Evolutionary conservation across 2,888 invertebrate species (phyloP), one percentile per base, ranked within the genome.

Genomic region (Sycophila texana): DNA sequence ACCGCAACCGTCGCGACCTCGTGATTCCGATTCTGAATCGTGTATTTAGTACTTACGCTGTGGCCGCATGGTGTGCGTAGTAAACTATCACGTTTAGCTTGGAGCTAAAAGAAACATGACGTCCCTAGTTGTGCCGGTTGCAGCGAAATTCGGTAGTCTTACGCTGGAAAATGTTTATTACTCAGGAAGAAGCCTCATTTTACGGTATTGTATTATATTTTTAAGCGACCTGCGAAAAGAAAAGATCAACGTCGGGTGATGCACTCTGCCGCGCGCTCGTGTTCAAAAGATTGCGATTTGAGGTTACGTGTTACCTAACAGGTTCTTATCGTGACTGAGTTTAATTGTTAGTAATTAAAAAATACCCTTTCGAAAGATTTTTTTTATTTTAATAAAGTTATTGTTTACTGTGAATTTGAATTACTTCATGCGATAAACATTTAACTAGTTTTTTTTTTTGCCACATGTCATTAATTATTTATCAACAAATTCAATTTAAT

Each of bases 51-150:
- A n/a, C n/a, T n/a, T n/a, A n/a, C n/a, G n/a, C 39, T 10, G 39
- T 39, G 39, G 10, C 39, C 39, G 10, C 39, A 39, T 39, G 39
- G 74, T 49, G 26, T 74, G 74, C 3, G 0, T n/a, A 26, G 39
- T 39, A 39, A 39, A 39, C 39, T 39, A n/a, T 12, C 5, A 10
- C 26, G 0, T 18, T 30, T 30, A 30, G 22, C 10, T 39, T 5
- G 10, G 30, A 14, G 14, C 7, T 71, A 14, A 18, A 47, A 63
- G 20, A 82, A 81, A 77, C 71, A 93, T 93, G 93, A 91, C 92
- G 86, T 91, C 92, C 70, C 85, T 93, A 83, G 91, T 91, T 86
- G 90, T 91, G 85, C 92, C 91, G 90, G 90, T 91, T 82, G 87
- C 92, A 79, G 90, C 92, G 68, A 91, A 91, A 89, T 87, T 93